Evolutionary conservation across 1,140 invertebrate genomes (phyloP).

Genomic region (Sitobion miscanthi): DNA sequence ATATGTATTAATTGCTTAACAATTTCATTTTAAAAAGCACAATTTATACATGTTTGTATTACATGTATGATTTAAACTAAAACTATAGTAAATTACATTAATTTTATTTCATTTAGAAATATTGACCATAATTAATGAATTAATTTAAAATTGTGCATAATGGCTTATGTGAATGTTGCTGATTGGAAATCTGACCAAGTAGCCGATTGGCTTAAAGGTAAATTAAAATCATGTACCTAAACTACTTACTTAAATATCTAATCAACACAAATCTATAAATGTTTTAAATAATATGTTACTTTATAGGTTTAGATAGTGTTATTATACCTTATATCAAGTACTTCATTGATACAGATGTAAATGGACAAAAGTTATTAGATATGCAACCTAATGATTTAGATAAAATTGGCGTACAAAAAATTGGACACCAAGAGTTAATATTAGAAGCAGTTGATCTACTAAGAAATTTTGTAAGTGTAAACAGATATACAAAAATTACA

Average conservation of each 20-base stretch:
- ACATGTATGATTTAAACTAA: neutral
- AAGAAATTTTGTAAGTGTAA: slow-evolving; percentile 78
- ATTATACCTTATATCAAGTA: slow-evolving; percentile 81
- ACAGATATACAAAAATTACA: neutral
- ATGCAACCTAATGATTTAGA: slow-evolving; percentile 86
- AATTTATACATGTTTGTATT: neutral
- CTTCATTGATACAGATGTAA: slow-evolving; percentile 81
- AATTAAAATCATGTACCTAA: slow-evolving; percentile 43
- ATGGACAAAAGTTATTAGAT: slow-evolving; percentile 81
- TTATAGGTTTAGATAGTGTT: slow-evolving; percentile 79
- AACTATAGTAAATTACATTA: neutral
- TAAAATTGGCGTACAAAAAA: slow-evolving; percentile 79
- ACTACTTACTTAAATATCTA: neutral
- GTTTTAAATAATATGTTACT: slow-evolving; percentile 57
- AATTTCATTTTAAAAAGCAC: neutral
- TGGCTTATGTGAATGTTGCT: slow-evolving; percentile 87
- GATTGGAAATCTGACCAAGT: slow-evolving; percentile 94
- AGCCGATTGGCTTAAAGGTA: slow-evolving; percentile 90
- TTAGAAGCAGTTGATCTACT: slow-evolving; percentile 89
- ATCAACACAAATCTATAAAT: slow-evolving; percentile 32
- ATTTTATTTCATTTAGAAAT: neutral
- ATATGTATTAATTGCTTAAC: neutral
- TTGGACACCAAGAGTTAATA: slow-evolving; percentile 92
- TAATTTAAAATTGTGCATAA: slow-evolving; percentile 61
- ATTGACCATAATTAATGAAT: neutral